Evolutionary conservation across 2,797 vertebrate genomes (phyloP).

Genomic region (Chrosomus eos): DNA sequence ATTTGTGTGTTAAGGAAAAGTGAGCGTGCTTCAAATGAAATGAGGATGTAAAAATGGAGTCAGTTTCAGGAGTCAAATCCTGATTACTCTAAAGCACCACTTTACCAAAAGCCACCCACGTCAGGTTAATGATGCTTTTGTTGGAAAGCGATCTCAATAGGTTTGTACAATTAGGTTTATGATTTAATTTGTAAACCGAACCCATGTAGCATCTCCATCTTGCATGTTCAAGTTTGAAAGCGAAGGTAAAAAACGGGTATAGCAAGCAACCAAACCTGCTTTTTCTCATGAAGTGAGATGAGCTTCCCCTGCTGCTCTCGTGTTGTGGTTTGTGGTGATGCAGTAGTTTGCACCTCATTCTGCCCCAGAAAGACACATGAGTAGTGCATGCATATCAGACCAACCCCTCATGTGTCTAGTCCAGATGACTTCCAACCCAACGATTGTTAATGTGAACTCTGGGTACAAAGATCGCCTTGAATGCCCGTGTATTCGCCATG

Average conservation of each 20-base stretch:
- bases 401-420: not conserved
- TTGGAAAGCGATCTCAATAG: not conserved
- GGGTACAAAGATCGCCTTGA: not conserved
- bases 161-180: too few relatives aligned
- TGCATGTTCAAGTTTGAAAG: not conserved
- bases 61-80: constrained; percentile 50
- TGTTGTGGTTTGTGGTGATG: constrained; percentile 60
- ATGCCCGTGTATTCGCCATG: not conserved
- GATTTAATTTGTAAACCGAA: not conserved
- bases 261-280: constrained; percentile 1
- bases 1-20: constrained; percentile 5
- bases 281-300: constrained; percentile 18
- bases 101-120: not conserved
- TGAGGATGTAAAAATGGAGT: constrained; percentile 50
- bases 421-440: not conserved
- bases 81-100: constrained; percentile 16
- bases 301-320: constrained; percentile 49
- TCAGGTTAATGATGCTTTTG: not conserved
- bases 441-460: not conserved
- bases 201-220: not conserved
- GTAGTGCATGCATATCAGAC: not conserved
- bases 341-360: constrained; percentile 17
- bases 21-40: constrained; percentile 36
- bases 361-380: constrained; percentile 34
- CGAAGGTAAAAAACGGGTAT: not conserved